A percentile compares a stretch with the other conserved stretches of the same genome.
Conservation (phyloP, 2,888 invertebrate species). For the Leucoma salicis region DNA sequence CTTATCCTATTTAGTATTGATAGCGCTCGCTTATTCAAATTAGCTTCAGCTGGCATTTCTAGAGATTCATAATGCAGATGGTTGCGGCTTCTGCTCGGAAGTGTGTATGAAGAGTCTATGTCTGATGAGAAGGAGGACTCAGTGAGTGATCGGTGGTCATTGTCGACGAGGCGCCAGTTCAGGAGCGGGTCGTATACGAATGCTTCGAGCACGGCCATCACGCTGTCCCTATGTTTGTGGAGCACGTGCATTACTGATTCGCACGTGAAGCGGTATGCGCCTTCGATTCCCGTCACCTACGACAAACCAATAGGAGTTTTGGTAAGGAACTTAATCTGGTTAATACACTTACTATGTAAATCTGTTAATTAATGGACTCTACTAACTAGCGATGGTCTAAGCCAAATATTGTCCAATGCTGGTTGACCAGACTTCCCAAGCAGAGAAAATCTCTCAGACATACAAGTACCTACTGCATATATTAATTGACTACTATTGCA, state of each 20-base stretch:
- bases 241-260: slow-evolving; percentile 98
- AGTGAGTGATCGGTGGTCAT: slow-evolving; percentile 63
- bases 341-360: too few species aligned
- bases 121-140: slow-evolving; percentile 70
- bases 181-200: slow-evolving; percentile 99
- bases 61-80: slow-evolving; percentile 66
- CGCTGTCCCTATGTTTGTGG: slow-evolving; percentile 95
- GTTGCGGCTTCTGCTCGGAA: slow-evolving; percentile 66
- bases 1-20: slow-evolving; percentile 94
- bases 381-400: too few species aligned
- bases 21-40: slow-evolving; percentile 94
- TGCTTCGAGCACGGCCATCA: slow-evolving; percentile 99
- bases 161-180: slow-evolving; percentile 92
- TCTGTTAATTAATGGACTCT: too few species aligned
- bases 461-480: too few species aligned
- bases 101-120: slow-evolving; percentile 62
- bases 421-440: too few species aligned
- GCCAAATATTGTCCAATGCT: too few species aligned
- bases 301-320: too few species aligned
- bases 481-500: too few species aligned
- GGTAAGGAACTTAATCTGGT: too few species aligned
- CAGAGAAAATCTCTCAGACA: too few species aligned
- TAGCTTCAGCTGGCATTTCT: slow-evolving; percentile 86
- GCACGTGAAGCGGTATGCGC: slow-evolving; percentile 96
- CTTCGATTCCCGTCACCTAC: slow-evolving; percentile 97